These are phyloP conservation scores for Myocastor coypus DNA, from an alignment of 2,113 vertebrate species.

Conservation along the genomic window DNA sequence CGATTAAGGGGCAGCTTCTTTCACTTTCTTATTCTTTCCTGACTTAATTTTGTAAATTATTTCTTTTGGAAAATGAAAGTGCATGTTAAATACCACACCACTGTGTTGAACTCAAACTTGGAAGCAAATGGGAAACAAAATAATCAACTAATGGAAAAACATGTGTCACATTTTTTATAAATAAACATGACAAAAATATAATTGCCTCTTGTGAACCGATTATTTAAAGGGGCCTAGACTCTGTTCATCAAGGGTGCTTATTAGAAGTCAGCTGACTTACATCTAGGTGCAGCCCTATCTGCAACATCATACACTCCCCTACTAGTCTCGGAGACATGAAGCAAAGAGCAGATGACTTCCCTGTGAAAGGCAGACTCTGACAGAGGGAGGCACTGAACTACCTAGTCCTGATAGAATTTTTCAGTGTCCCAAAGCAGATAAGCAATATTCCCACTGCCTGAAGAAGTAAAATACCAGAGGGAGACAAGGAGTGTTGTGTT, in stretches of 20 bases:
- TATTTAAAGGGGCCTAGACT: background rate
- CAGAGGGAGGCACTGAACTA: background rate
- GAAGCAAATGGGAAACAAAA: background rate
- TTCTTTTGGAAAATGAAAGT: slow-evolving; percentile 9
- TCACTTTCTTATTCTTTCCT: background rate
- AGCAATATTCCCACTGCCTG: background rate
- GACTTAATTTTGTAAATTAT: background rate
- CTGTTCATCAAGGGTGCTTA: background rate
- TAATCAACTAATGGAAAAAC: background rate
- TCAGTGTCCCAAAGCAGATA: background rate
- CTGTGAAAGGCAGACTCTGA: background rate
- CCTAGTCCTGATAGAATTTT: background rate
- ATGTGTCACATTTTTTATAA: slow-evolving; percentile 3
- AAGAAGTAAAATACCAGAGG: background rate
- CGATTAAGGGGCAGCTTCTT: background rate
- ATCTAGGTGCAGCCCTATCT: background rate
- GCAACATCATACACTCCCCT: background rate
- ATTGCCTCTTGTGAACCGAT: background rate
- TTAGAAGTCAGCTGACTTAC: background rate
- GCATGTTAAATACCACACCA: background rate
- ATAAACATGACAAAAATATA: slow-evolving; percentile 12
- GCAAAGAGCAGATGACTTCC: background rate
- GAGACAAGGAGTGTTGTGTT: background rate
- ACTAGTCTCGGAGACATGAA: background rate
- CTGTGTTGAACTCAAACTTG: background rate